A percentile compares a stretch with the other conserved stretches of the same genome.
Evolutionary conservation across 2,797 vertebrate genomes (phyloP).

Genomic region (Epinephelus awoara): DNA sequence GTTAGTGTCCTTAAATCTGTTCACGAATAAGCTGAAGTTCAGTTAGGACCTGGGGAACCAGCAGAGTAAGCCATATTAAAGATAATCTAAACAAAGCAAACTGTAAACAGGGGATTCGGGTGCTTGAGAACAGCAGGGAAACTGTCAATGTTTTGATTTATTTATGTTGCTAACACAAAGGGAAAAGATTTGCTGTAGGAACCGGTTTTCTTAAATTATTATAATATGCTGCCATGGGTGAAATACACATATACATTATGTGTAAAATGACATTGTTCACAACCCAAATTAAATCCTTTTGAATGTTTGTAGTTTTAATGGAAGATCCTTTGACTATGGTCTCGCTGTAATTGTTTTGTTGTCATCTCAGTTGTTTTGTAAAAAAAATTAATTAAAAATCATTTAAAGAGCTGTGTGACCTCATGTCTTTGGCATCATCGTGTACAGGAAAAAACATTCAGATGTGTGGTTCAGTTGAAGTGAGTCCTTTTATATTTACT

Average conservation of each 20-base stretch:
- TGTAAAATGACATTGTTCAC: not conserved
- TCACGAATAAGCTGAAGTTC: slow-evolving; percentile 30
- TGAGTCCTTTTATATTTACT: not conserved
- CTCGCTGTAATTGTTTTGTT: slow-evolving; percentile 15
- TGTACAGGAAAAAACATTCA: not conserved
- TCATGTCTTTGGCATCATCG: not conserved
- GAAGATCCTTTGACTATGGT: slow-evolving; percentile 18
- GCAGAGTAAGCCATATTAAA: slow-evolving; percentile 16
- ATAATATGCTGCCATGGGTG: not conserved
- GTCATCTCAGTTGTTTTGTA: slow-evolving; percentile 43
- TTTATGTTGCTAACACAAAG: slow-evolving; percentile 37
- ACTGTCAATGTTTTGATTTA: slow-evolving; percentile 42
- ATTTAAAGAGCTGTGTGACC: not conserved
- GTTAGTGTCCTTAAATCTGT: slow-evolving; percentile 3
- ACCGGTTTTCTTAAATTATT: slow-evolving; percentile 35
- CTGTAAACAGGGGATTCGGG: slow-evolving; percentile 2
- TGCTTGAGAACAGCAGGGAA: not conserved
- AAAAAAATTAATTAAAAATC: slow-evolving; percentile 52
- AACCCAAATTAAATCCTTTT: slow-evolving; percentile 18
- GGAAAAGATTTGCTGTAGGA: slow-evolving; percentile 8
- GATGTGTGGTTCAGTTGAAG: not conserved
- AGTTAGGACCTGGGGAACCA: not conserved
- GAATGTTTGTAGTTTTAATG: slow-evolving; percentile 20
- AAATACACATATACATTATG: not conserved
- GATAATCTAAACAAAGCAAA: not conserved